Evolutionary conservation across 1,140 invertebrate species (phyloP).

Genomic region (Cepaea nemoralis): DNA sequence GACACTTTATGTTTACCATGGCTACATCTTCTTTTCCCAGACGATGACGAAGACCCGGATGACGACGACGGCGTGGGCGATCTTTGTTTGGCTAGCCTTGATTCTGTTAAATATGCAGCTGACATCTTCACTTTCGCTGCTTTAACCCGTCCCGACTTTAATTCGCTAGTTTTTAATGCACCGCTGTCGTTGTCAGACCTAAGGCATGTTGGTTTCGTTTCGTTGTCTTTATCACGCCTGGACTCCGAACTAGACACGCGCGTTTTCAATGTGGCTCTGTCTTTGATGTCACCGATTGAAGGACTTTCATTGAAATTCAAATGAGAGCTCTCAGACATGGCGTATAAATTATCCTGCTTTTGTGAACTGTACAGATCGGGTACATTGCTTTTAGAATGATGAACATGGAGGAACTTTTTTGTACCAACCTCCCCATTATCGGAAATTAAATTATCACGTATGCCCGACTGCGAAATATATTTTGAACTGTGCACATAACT

Average conservation of each 20-base stretch:
- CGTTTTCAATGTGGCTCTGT: neutral
- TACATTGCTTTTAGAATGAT: neutral
- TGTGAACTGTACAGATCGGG: neutral
- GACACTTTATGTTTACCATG: neutral
- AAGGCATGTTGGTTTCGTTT: neutral
- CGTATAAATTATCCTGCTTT: neutral
- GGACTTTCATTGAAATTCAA: conserved; percentile 13
- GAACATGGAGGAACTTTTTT: neutral
- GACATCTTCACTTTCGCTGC: neutral
- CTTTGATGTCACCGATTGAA: neutral
- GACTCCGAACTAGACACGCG: neutral
- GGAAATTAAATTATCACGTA: neutral
- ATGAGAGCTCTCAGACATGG: neutral
- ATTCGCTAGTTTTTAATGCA: neutral
- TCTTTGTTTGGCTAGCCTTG: neutral
- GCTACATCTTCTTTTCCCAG: neutral
- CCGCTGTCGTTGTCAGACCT: neutral
- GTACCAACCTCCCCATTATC: neutral
- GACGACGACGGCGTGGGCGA: conserved; percentile 25
- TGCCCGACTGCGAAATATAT: neutral
- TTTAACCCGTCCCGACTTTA: neutral
- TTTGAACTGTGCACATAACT: neutral
- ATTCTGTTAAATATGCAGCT: neutral
- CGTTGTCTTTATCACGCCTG: neutral
- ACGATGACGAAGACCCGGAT: conserved; percentile 22